Evolutionary conservation across 2,113 vertebrate species (phyloP), one percentile per base, ranked within the genome.

Genomic region (Gopherus flavomarginatus): DNA sequence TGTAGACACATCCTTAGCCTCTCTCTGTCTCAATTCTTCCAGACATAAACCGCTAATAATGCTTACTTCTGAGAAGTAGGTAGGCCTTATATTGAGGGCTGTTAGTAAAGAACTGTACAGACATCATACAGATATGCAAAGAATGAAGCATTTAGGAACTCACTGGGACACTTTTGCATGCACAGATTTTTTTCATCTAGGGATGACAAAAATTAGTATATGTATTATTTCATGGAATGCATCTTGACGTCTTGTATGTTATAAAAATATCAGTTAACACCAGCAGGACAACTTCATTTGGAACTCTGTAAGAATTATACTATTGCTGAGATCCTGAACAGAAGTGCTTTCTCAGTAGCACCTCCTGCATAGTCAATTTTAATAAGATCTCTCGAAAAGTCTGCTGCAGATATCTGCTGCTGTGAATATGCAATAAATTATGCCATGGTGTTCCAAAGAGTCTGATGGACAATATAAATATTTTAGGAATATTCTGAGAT

Each of bases 321-420:
- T 2, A 0, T 42, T 50, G 82, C 53, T 10, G 11, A 93, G 88
- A 42, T 52, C 59, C 90, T 85, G 52, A 87, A 86, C 47, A 11
- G 12, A 87, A 75, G 29, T 83, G 89, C 85, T 96, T 86, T 93
- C 92, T 87, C 97, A 97, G 90, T 95, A 93, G 93, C 94, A 97
- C 89, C 90, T 97, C 93, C 93, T 95, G 95, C 86, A 88, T 81
- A 88, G 83, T 2, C 2, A 90, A 86, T 91, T 88, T 42, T 88
- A 81, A 84, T 56, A 90, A 79, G 26, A 95, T 22, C 86, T 90
- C 69, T 27, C 89, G 81, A 85, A 95, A 94, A 54, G 79, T 44
- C 91, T 62, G 86, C 86, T 69, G 31, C 59, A 96, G 83, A 24
- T 94, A 82, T 44, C 26, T 89, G n/a, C 1, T 1, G 79, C 47